These are phyloP conservation scores for Ctenochaetus hawaiiensis DNA, from an alignment of 2,797 vertebrate genomes.

Conservation along the genomic window DNA sequence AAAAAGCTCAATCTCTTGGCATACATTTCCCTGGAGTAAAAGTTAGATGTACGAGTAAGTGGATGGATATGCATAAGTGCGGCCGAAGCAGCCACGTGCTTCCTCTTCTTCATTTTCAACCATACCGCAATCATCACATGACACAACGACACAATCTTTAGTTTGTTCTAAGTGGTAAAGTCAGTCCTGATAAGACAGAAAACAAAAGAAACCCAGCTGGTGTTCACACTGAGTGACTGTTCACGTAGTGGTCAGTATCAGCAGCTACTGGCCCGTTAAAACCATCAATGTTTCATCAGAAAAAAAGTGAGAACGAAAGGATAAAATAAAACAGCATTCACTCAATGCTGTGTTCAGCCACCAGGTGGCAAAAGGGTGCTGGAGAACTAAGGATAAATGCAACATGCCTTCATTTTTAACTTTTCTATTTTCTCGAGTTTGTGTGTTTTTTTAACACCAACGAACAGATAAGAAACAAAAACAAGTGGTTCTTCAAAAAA, in stretches of 20 bases:
- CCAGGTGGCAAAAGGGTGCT: constrained; percentile 73
- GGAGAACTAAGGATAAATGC: constrained; percentile 66
- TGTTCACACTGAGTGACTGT: constrained; percentile 30
- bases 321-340: constrained; percentile 64
- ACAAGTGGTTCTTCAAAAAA: constrained; percentile 66
- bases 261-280: constrained; percentile 69
- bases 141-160: constrained; percentile 65
- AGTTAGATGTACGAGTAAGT: constrained; percentile 33
- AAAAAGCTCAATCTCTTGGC: constrained; percentile 56
- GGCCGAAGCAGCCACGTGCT: constrained; percentile 33
- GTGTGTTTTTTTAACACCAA: constrained; percentile 38
- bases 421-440: constrained; percentile 27
- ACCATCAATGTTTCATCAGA: constrained; percentile 56
- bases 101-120: constrained; percentile 56
- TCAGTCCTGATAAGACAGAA: constrained; percentile 53
- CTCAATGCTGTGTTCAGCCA: constrained; percentile 73
- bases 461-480: constrained; percentile 65
- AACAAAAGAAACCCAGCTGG: constrained; percentile 49
- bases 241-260: constrained; percentile 54
- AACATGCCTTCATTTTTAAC: constrained; percentile 67
- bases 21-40: constrained; percentile 65
- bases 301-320: constrained; percentile 44
- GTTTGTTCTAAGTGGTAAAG: constrained; percentile 59
- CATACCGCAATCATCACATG: constrained; percentile 65
- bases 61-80: constrained; percentile 59